Evolutionary conservation across 1,140 invertebrate species (phyloP).

Genomic region (Drosophila dunni): DNA sequence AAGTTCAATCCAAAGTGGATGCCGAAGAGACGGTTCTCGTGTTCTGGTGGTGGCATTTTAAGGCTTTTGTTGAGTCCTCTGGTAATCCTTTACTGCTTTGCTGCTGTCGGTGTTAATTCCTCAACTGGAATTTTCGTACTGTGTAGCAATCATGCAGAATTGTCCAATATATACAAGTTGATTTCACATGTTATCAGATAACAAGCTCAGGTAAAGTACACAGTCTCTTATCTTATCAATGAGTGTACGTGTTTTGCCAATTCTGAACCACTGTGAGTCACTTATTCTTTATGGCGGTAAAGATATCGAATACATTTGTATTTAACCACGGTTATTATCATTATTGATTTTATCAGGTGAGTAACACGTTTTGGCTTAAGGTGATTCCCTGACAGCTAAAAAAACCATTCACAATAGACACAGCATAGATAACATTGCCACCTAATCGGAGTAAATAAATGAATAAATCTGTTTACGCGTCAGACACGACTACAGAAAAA

Average conservation of each 20-base stretch:
- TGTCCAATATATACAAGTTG: constrained; percentile 55
- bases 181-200: constrained; percentile 7
- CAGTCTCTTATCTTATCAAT: constrained; percentile 54
- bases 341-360: constrained; percentile 19
- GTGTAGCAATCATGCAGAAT: constrained; percentile 19
- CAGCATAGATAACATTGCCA: constrained; percentile 15
- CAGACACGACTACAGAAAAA: constrained; percentile 9
- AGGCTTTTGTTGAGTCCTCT: constrained; percentile 14
- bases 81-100: constrained; percentile 26
- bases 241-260: constrained; percentile 2
- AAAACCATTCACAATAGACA: constrained; percentile 26
- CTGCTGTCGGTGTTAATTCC: constrained; percentile 30
- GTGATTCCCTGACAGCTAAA: constrained; percentile 6
- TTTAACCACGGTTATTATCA: not conserved
- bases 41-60: constrained; percentile 64
- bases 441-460: constrained; percentile 50
- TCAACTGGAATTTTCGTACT: constrained; percentile 44
- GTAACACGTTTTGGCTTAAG: constrained; percentile 18
- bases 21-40: constrained; percentile 66
- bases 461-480: constrained; percentile 49
- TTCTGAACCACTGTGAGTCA: constrained; percentile 41
- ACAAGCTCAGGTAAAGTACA: constrained; percentile 45
- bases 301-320: constrained; percentile 4
- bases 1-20: constrained; percentile 59
- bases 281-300: constrained; percentile 23